phyloP scores from a whole-genome alignment of 2,888 invertebrate species.

The Stratiomys singularior region DNA sequence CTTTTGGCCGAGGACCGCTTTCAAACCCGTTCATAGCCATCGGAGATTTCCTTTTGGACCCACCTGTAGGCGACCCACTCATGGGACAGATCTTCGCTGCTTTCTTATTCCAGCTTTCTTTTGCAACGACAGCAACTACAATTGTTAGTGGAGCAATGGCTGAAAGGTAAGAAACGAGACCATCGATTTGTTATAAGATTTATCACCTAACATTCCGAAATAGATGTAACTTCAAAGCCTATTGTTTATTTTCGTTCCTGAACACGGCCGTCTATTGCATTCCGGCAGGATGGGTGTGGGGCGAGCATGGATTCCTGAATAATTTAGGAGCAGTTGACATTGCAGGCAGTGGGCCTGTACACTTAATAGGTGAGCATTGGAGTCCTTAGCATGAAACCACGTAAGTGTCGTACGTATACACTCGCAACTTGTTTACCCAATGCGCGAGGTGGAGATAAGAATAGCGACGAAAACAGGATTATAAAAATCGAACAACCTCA shows the following conservation, averaged over 20 bases:
- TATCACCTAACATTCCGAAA: not conserved
- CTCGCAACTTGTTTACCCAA: not conserved
- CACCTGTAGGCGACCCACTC: constrained; percentile 75
- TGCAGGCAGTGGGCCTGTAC: constrained; percentile 91
- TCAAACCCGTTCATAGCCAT: constrained; percentile 85
- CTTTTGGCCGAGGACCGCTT: constrained; percentile 80
- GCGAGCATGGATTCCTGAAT: constrained; percentile 85
- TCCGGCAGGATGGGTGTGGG: constrained; percentile 95
- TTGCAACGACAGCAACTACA: constrained; percentile 87
- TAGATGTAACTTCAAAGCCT: constrained; percentile 90
- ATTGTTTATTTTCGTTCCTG: constrained; percentile 87
- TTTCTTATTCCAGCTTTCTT: constrained; percentile 90
- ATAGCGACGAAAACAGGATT: too few species aligned
- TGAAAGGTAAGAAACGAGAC: constrained; percentile 73
- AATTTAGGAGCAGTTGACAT: constrained; percentile 89
- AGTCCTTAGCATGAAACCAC: too few species aligned
- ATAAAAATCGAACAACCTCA: too few species aligned
- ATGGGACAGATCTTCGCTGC: constrained; percentile 90
- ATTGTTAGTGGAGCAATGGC: constrained; percentile 96
- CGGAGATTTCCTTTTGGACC: constrained; percentile 86
- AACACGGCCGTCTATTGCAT: constrained; percentile 92
- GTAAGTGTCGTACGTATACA: too few species aligned
- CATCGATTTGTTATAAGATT: constrained; percentile 30
- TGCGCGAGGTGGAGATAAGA: not conserved
- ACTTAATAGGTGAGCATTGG: constrained; percentile 75